Base-by-base conservation (phyloP, 2,113 vertebrate genomes). In the Pristiophorus japonicus region DNA sequence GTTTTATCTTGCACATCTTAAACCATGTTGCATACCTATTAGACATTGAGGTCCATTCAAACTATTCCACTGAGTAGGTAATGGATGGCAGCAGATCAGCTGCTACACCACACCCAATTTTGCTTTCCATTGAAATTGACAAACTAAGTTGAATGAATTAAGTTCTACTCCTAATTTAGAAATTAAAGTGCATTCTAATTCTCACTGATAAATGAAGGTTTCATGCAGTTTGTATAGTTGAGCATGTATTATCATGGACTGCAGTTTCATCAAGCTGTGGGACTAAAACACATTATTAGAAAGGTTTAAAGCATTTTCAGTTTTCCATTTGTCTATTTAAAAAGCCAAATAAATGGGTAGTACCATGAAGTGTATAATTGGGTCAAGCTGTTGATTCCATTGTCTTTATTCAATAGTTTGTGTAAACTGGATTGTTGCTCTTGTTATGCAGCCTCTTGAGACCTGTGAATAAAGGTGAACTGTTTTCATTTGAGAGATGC, bases 231-330 rank as follows among this genome's bases (percentile, higher is more conserved):
- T 34, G 24, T 59, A 30, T 62, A 24, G 88, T 92, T 63, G 88
- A 91, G 12, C 51, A 14, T 38, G 88, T 62, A 65, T 92, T 12
- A 18, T 91, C 51, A 51, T 59, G 51, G 51, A n/a, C 51, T 75
- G 59, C 10, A 59, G 10, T 75, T 81, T 92, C 59, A 92, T 92
- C 59, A 38, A 85, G 47, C 34, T 63, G 59, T n/a, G 62, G n/a
- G 34, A 22, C 78, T 8, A 22, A 91, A 63, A 20, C 87, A 63
- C 18, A 42, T 91, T 85, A 85, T 27, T 7, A 27, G 18, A 63
- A 92, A 63, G 87, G n/a, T 65, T 81, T 38, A 92, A 92, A 65
- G n/a, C 55, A 92, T 92, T 62, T 91, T 62, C 30, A 20, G n/a
- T 92, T 63, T 63, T n/a, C 3, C 10, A 10, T 92, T 92, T 90